These are phyloP conservation scores for Anas flavirostris DNA, from an alignment of 2,797 vertebrate genomes.

Conservation along the genomic window DNA sequence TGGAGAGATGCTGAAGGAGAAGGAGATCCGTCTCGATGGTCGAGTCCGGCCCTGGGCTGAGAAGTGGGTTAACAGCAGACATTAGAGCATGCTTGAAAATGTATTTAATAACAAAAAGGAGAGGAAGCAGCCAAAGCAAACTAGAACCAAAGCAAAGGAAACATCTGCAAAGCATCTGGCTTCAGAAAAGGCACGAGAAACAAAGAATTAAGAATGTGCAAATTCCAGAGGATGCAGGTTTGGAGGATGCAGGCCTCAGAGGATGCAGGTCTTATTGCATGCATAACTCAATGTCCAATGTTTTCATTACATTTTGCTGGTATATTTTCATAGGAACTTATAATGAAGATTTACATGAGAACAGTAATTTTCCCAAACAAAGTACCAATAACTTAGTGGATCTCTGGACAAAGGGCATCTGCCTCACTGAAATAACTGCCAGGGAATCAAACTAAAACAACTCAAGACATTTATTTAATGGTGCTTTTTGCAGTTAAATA, in stretches of 20 bases:
- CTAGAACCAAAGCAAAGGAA: conserved; percentile 29
- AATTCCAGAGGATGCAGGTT: background rate
- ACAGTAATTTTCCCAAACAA: background rate
- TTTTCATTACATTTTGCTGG: background rate
- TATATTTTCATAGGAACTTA: background rate
- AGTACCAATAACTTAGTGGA: background rate
- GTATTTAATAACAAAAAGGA: conserved; percentile 40
- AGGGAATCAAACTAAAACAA: background rate
- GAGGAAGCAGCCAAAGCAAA: conserved; percentile 17
- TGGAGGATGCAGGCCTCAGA: background rate
- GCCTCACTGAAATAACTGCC: background rate
- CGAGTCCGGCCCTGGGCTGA: conserved; percentile 82
- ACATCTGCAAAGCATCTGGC: background rate
- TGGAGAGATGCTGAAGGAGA: conserved; percentile 92
- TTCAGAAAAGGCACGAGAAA: conserved; percentile 20
- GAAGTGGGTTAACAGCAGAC: conserved; percentile 79
- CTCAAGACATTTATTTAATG: background rate
- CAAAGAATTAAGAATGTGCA: background rate
- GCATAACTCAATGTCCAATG: fast-evolving
- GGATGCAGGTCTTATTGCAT: background rate
- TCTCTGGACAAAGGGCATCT: background rate
- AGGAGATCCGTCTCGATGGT: conserved; percentile 88
- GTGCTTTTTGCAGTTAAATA: background rate
- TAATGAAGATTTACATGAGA: background rate
- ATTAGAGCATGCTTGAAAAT: conserved; percentile 73